phyloP scores from a whole-genome alignment of 2,888 invertebrate species.

The Anodontia alba region DNA sequence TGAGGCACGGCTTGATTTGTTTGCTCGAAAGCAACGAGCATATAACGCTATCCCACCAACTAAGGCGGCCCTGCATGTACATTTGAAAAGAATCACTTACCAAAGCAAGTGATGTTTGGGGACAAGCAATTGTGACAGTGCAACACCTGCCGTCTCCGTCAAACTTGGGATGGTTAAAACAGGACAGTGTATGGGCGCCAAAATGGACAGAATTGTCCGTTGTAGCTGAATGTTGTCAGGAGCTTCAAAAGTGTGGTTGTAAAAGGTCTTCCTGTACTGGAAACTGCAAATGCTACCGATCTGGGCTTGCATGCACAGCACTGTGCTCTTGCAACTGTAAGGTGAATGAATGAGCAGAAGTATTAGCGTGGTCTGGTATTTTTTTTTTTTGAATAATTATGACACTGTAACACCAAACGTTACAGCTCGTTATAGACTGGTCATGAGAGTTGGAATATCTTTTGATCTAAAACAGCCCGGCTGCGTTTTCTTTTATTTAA shows the following conservation, averaged over 20 bases:
- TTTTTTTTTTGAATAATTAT: no score
- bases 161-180: not conserved
- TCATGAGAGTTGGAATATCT: no score
- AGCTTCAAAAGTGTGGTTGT: not conserved
- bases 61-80: not conserved
- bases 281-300: no score
- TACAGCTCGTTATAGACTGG: no score
- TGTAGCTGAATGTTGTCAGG: constrained; percentile 1
- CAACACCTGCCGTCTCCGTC: not conserved
- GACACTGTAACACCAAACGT: no score
- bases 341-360: no score
- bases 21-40: not conserved
- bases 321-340: not conserved
- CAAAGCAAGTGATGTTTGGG: not conserved
- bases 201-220: not conserved
- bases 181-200: not conserved
- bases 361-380: no score
- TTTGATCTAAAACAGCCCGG: no score
- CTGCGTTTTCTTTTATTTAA: no score
- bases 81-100: not conserved
- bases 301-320: not conserved
- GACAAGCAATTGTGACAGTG: not conserved
- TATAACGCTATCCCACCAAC: not conserved
- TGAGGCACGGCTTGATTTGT: not conserved
- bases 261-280: not conserved